Evolutionary conservation across 2,888 invertebrate species (phyloP), one percentile per base, ranked within the genome.

Genomic region (Eledona agricola): DNA sequence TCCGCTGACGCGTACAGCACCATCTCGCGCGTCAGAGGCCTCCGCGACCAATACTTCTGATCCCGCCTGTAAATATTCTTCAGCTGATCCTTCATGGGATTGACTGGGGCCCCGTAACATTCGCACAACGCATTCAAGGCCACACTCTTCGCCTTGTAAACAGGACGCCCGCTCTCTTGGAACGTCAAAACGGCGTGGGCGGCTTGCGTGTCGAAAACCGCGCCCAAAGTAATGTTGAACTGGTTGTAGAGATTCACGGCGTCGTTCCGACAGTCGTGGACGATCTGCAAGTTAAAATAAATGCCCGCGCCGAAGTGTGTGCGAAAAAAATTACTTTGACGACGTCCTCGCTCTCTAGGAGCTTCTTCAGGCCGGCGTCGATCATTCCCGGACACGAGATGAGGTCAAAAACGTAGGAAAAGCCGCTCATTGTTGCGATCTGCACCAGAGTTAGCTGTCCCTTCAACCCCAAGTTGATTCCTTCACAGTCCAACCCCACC

Each of bases 121-220:
- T 94, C 90, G 76, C 96, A 96, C 43, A 97, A 80, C 42, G 94
- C 90, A 79, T 94, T 93, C 50, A 96, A 80, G 64, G 93, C 93
- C 32, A 95, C 87, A 73, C 93, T 93, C 78, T 96, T 95, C 40
- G 94, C 93, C 80, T 96, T 96, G 73, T 95, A 93, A 37, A 96
- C 92, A 19, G 96, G 94, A 66, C 92, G 89, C 55, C 88, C 88
- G 53, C 89, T 90, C 67, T 93, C 90, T 78, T 95, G 95, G 70
- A 87, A 88, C 70, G 95, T 93, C 34, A 96, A 78, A 5, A 96
- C 89, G 42, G 95, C 91, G 76, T 96, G 93, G 25, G 95, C 96
- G 20, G 76, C 74, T 62, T 77, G 95, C 19, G 95, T 95, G 73
- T 96, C 95, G 74, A 96, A 95, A 37, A 96, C 91, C 77, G 89